phyloP scores from a whole-genome alignment of 2,113 vertebrate species.

The Eurystomus gularis region DNA sequence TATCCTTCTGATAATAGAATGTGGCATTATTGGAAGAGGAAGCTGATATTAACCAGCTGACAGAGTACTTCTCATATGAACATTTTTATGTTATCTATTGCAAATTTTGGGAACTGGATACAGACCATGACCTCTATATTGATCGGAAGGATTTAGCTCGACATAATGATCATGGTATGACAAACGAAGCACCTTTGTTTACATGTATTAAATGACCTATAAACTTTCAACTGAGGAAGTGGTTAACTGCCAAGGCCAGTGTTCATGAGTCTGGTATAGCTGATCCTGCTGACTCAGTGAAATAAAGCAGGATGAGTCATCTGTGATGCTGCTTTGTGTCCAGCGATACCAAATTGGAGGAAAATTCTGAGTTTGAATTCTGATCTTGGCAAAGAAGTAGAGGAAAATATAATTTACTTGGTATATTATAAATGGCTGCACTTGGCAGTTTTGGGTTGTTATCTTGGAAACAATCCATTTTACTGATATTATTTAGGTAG shows the following conservation, averaged over 20 bases:
- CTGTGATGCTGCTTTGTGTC: neutral
- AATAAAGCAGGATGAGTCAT: neutral
- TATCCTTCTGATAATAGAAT: constrained; percentile 75
- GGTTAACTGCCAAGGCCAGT: neutral
- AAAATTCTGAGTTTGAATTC: neutral
- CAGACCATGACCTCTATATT: constrained; percentile 93
- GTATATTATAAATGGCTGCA: neutral
- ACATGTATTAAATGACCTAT: neutral
- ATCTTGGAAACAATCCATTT: neutral
- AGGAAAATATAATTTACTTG: neutral
- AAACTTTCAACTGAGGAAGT: neutral
- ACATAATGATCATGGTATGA: constrained; percentile 90
- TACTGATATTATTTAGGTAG: neutral
- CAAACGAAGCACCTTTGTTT: constrained; percentile 3
- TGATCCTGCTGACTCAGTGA: neutral
- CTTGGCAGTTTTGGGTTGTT: neutral
- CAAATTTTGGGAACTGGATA: constrained; percentile 98
- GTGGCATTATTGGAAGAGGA: constrained; percentile 90
- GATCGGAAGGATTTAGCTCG: constrained; percentile 88
- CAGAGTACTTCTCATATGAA: constrained; percentile 95
- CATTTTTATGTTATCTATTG: constrained; percentile 98
- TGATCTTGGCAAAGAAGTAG: neutral
- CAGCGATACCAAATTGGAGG: neutral
- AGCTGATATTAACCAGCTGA: constrained; percentile 93
- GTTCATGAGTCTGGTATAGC: neutral